Evolutionary conservation across 2,888 invertebrate species (phyloP), one percentile per base, ranked within the genome.

Genomic region (Sarcophaga carnaria): DNA sequence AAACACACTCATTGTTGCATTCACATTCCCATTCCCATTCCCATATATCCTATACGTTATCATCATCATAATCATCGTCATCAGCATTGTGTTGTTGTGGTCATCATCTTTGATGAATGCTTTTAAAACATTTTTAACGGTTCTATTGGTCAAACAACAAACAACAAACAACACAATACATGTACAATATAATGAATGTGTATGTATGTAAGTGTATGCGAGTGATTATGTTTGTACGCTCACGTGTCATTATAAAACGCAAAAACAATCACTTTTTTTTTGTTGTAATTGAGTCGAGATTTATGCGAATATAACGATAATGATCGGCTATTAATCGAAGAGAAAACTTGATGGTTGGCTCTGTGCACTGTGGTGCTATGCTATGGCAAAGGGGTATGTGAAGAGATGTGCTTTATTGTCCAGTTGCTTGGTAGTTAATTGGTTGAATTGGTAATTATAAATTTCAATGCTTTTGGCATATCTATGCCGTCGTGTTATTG

Each of bases 231-330:
- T 49, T 49, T 54, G 54, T 54, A 17, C 17, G 4, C 54, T 54
- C 54, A 54, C 71, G 59, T 83, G 83, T 78, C 77, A 80, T 75
- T 80, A 80, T 71, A 45, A 49, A 37, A 37, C 10, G 22, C 64
- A 11, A 59, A 45, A 76, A 80, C 84, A 80, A 80, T 80, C 27
- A 71, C 80, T 80, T 83, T 79, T 75, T 37, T 80, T 79, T 79
- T 75, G 20, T 79, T 75, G 20, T 22, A 74, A 64, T 69, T 69
- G 27, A 22, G 27, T 22, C 27, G 75, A 59, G 75, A 66, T 80
- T 80, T 80, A 80, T 80, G 80, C 80, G 76, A 71, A 78, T 71
- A 69, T n/a, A 17, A n/a, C 64, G 27, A 80, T 64, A 84, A 80
- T 80, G 45, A 76, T 80, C 76, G 66, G 76, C 76, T 71, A 84